Conservation (phyloP, 2,797 vertebrate species). For the Coluber constrictor region DNA sequence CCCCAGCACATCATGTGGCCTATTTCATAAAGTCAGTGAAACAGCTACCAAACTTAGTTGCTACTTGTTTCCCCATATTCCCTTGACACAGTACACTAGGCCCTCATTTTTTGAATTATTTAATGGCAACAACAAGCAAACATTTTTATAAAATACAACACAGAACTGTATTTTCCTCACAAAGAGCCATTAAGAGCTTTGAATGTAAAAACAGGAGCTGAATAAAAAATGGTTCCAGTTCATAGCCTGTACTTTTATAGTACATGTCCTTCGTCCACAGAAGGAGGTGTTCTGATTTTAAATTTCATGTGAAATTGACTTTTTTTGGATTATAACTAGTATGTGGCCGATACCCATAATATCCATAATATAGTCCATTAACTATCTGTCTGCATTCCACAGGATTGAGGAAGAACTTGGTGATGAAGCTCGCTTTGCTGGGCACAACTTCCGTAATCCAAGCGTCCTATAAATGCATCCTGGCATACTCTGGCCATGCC, state of each 20-base stretch:
- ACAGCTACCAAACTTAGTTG: background rate
- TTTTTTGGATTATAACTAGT: too few relatives aligned
- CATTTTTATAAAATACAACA: background rate
- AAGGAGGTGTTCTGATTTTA: background rate
- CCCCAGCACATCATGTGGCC: background rate
- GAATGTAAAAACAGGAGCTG: background rate
- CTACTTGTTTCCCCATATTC: background rate
- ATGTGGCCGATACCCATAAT: background rate
- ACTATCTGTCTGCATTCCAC: constrained; percentile 42
- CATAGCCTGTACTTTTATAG: background rate
- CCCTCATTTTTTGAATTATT: background rate
- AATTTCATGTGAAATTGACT: background rate
- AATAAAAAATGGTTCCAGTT: background rate
- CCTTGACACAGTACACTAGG: background rate
- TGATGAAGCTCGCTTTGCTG: constrained; percentile 87
- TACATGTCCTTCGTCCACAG: background rate
- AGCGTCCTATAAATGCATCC: constrained; percentile 79
- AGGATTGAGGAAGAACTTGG: constrained; percentile 95
- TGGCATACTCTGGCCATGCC: constrained; percentile 44
- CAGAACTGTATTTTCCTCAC: background rate
- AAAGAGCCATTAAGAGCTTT: background rate
- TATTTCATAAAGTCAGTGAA: background rate
- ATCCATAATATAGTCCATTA: accelerated
- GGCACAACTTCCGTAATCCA: constrained; percentile 93
- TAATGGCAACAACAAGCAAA: background rate